These are phyloP conservation scores for Zaprionus africanus DNA, from an alignment of 1,140 invertebrate species.

Conservation along the genomic window DNA sequence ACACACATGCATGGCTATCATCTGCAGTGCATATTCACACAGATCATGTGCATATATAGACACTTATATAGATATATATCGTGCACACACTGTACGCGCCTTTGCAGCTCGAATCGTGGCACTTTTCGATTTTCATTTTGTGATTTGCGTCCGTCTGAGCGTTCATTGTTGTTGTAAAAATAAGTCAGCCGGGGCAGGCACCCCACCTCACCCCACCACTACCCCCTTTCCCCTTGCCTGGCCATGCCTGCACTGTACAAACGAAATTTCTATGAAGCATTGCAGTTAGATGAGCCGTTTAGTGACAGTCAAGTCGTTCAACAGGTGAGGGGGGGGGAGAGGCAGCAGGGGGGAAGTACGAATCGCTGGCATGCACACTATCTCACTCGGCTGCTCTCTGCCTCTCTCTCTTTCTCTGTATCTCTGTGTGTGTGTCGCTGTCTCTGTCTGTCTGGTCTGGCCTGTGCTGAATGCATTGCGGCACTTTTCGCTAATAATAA, in stretches of 20 bases:
- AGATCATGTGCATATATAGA: slow-evolving; percentile 21
- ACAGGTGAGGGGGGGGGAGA: neutral
- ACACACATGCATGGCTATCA: slow-evolving; percentile 15
- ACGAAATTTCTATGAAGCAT: slow-evolving; percentile 83
- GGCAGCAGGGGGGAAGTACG: slow-evolving; percentile 8
- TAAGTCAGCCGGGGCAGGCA: slow-evolving; percentile 60
- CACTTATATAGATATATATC: slow-evolving; percentile 49
- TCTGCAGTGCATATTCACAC: neutral
- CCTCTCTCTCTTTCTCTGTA: slow-evolving; percentile 1
- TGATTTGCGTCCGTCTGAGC: slow-evolving; percentile 61
- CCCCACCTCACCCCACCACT: neutral
- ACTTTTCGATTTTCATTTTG: slow-evolving; percentile 81
- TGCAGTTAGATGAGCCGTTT: slow-evolving; percentile 83
- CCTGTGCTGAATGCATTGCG: slow-evolving; percentile 58
- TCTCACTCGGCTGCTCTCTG: slow-evolving; percentile 18
- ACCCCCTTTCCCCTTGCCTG: neutral
- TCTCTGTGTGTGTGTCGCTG: neutral
- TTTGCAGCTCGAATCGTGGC: slow-evolving; percentile 47
- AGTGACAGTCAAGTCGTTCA: slow-evolving; percentile 76
- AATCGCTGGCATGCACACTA: slow-evolving; percentile 60
- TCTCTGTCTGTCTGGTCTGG: slow-evolving; percentile 8
- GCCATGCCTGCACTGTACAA: slow-evolving; percentile 43
- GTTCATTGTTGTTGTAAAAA: slow-evolving; percentile 78
- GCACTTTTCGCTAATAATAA: slow-evolving; percentile 73
- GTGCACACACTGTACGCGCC: slow-evolving; percentile 30